A percentile compares a stretch with the other conserved stretches of the same genome.
phyloP scores from a whole-genome alignment of 2,888 invertebrate species.

The Ormyrus labotus region DNA sequence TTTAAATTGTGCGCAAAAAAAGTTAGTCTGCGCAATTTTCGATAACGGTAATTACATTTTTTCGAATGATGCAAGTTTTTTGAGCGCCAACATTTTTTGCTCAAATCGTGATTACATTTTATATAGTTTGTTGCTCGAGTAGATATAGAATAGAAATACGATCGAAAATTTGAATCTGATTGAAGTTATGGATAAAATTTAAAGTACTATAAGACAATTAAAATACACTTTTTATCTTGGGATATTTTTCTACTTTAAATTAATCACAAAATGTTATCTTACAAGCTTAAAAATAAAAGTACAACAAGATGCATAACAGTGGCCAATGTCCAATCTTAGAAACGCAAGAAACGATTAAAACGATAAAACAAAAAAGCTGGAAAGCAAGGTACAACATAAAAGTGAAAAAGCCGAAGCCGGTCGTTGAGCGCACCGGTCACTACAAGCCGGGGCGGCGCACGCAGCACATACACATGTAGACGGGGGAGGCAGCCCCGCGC shows the following conservation, averaged over 20 bases:
- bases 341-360: conserved; percentile 1
- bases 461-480: not conserved
- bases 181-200: no score
- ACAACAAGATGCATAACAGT: not conserved
- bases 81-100: no score
- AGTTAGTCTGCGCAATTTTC: no score
- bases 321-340: not conserved
- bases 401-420: conserved; percentile 57
- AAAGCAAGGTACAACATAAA: conserved; percentile 13
- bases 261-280: not conserved
- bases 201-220: no score
- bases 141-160: no score
- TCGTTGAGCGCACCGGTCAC: conserved; percentile 75
- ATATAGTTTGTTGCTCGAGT: no score
- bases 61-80: no score
- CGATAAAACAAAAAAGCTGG: not conserved
- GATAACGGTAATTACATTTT: no score
- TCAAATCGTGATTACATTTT: no score
- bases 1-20: not conserved
- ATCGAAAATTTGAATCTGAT: no score
- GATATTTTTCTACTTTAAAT: no score
- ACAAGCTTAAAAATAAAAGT: not conserved
- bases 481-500: not conserved
- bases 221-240: no score
- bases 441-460: conserved; percentile 48